phyloP scores from a whole-genome alignment of 2,888 invertebrate genomes.

The Calameuta pallipes region DNA sequence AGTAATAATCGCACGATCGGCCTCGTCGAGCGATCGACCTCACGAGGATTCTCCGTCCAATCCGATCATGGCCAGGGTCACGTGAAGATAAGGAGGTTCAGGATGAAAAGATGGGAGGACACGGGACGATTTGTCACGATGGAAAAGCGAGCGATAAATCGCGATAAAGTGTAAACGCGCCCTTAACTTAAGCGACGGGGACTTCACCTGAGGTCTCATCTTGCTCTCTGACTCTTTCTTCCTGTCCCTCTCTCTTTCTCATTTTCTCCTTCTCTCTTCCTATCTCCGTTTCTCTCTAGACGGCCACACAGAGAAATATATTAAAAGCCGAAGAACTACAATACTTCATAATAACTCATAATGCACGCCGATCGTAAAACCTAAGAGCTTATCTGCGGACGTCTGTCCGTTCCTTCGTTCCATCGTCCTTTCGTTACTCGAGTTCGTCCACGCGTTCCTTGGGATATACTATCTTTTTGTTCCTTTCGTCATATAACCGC shows the following conservation, averaged over 20 bases:
- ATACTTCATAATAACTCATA: slow-evolving; percentile 13
- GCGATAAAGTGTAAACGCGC: slow-evolving; percentile 21
- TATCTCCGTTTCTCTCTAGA: neutral
- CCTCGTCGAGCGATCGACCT: neutral
- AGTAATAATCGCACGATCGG: slow-evolving; percentile 8
- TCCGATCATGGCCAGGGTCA: neutral
- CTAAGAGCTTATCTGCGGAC: slow-evolving; percentile 16
- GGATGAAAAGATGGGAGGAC: neutral
- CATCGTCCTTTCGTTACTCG: slow-evolving; percentile 1
- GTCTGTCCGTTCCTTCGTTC: slow-evolving; percentile 12
- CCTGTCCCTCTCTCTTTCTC: neutral
- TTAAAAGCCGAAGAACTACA: slow-evolving; percentile 9
- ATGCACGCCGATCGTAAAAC: slow-evolving; percentile 18
- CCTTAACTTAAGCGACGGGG: slow-evolving; percentile 8
- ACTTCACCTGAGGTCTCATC: neutral
- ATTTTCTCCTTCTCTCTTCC: neutral
- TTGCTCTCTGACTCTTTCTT: neutral
- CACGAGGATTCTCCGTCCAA: neutral
- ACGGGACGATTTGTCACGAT: slow-evolving; percentile 18
- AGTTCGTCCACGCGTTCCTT: neutral
- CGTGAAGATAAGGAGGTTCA: neutral
- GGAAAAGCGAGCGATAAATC: slow-evolving; percentile 21
- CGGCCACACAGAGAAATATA: slow-evolving; percentile 6
- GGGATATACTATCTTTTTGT: neutral
- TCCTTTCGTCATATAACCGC: neutral